These are phyloP conservation scores for Xestia sexstrigata DNA, from an alignment of 2,888 invertebrate genomes.

Conservation along the genomic window DNA sequence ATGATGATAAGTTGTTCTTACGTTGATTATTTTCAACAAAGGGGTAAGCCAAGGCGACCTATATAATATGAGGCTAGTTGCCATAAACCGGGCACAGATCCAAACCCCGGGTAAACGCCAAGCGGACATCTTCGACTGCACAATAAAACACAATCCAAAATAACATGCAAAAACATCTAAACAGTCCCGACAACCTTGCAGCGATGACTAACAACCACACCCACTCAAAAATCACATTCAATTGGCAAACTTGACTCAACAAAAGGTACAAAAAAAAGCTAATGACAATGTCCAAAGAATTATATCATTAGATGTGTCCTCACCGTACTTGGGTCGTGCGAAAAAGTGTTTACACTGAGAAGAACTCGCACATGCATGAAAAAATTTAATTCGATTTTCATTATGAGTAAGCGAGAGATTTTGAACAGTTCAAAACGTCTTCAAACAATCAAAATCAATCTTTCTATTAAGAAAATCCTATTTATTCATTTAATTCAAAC, in stretches of 20 bases:
- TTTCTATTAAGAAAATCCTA: too few relatives aligned
- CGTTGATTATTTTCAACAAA: neutral
- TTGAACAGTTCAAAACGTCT: too few relatives aligned
- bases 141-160: neutral
- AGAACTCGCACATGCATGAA: neutral
- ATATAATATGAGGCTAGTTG: neutral
- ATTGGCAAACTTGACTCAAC: conserved; percentile 12
- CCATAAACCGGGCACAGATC: neutral
- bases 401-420: neutral
- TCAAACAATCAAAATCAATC: too few relatives aligned
- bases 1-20: neutral
- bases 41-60: neutral
- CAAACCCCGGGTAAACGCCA: too few relatives aligned
- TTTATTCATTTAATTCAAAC: too few relatives aligned
- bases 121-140: neutral
- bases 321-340: neutral
- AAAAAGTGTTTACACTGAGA: neutral
- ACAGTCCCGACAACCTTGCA: neutral
- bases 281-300: neutral
- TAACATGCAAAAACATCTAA: neutral
- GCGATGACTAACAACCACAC: conserved; percentile 32
- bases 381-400: neutral
- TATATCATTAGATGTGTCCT: neutral
- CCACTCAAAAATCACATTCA: conserved; percentile 25
- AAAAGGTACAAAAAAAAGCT: conserved; percentile 21